Conservation (phyloP, 2,797 vertebrate genomes). For the Peromyscus eremicus region DNA sequence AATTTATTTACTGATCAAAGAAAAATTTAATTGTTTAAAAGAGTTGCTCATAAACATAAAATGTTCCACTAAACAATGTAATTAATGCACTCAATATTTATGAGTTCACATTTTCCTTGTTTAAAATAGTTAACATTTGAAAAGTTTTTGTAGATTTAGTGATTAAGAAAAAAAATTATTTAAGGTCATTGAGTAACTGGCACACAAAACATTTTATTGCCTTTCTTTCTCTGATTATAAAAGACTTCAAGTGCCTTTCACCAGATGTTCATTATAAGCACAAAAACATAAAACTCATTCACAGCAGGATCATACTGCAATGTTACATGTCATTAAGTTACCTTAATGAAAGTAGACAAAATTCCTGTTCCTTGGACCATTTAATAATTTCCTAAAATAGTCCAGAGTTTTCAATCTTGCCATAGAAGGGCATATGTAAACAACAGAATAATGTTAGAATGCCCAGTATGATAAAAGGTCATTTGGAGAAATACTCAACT, state of each 20-base stretch:
- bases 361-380: background rate
- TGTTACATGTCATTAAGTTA: conserved; percentile 30
- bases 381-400: background rate
- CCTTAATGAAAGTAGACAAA: conserved; percentile 19
- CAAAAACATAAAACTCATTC: conserved; percentile 77
- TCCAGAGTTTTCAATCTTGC: background rate
- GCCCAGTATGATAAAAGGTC: background rate
- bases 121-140: conserved; percentile 88
- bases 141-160: conserved; percentile 83
- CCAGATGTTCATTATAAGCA: conserved; percentile 89
- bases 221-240: conserved; percentile 74
- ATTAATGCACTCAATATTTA: conserved; percentile 89
- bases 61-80: conserved; percentile 89
- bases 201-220: conserved; percentile 86
- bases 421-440: background rate
- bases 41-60: conserved; percentile 88
- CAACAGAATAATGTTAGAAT: background rate
- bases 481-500: background rate
- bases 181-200: conserved; percentile 85
- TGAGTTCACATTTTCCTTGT: conserved; percentile 86
- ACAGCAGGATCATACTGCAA: conserved; percentile 64
- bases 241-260: conserved; percentile 84
- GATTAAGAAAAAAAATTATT: conserved; percentile 84
- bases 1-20: conserved; percentile 90
- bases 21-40: conserved; percentile 91